Percentiles rank a stretch among this genome's conserved stretches.
Evolutionary conservation across 2,113 vertebrate species (phyloP).

Genomic region (Spizaetus ornatus): DNA sequence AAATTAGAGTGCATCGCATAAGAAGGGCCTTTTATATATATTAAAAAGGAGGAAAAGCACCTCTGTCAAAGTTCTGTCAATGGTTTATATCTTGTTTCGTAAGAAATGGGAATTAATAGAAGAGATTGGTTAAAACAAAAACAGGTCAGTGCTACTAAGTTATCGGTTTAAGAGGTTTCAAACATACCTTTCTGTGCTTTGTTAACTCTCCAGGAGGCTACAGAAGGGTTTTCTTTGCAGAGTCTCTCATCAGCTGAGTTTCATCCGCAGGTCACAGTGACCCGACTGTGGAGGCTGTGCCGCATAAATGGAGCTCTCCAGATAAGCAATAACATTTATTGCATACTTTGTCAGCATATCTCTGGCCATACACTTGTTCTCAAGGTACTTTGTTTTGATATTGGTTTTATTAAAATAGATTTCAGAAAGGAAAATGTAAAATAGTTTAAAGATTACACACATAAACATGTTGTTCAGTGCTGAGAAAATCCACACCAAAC

Average conservation of each 20-base stretch:
- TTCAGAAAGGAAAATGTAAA: slow-evolving; percentile 16
- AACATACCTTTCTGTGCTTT: neutral
- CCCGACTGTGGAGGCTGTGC: slow-evolving; percentile 10
- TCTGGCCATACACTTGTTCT: neutral
- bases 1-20: neutral
- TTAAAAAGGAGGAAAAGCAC: neutral
- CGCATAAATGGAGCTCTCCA: slow-evolving; percentile 34
- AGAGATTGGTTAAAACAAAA: neutral
- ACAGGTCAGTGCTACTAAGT: neutral
- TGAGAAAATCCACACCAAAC: neutral
- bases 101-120: neutral
- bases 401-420: slow-evolving; percentile 26
- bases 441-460: neutral
- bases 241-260: neutral
- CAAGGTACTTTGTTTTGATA: slow-evolving; percentile 28
- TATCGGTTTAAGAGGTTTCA: neutral
- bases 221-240: neutral
- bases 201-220: neutral
- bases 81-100: neutral
- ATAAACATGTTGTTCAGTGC: neutral
- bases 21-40: neutral
- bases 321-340: slow-evolving; percentile 50
- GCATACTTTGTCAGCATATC: slow-evolving; percentile 24
- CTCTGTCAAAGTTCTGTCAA: neutral
- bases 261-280: neutral